These are phyloP conservation scores for Clarias magur DNA, from an alignment of 2,113 vertebrate genomes.

Conservation along the genomic window DNA sequence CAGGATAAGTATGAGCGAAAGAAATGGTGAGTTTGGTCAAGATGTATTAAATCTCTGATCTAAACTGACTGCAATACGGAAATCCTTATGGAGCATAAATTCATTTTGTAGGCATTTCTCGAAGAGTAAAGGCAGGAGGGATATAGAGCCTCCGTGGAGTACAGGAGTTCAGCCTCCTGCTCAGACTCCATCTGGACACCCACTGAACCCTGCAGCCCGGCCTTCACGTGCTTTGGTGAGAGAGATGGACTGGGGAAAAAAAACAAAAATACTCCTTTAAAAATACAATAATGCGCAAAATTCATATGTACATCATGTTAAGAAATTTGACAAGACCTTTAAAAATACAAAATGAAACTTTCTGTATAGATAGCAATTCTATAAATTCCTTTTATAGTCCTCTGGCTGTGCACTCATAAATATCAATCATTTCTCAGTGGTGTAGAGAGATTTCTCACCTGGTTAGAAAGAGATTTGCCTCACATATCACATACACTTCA, in stretches of 20 bases:
- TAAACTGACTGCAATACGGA: neutral
- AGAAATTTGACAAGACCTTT: neutral
- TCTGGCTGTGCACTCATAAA: neutral
- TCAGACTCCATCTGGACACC: slow-evolving; percentile 52
- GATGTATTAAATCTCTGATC: neutral
- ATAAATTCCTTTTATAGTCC: neutral
- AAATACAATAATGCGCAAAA: neutral
- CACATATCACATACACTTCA: neutral
- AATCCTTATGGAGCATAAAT: neutral
- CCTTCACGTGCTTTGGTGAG: slow-evolving; percentile 71
- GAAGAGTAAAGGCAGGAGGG: slow-evolving; percentile 76
- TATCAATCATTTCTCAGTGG: neutral
- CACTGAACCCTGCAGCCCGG: slow-evolving; percentile 68
- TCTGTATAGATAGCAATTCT: neutral
- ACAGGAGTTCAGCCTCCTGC: slow-evolving; percentile 73
- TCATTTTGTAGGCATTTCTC: slow-evolving; percentile 79
- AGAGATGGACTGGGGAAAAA: neutral
- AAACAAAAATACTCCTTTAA: neutral
- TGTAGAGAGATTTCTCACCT: neutral
- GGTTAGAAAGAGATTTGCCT: neutral
- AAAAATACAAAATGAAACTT: neutral
- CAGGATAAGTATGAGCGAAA: slow-evolving; percentile 93
- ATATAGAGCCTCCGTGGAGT: slow-evolving; percentile 70
- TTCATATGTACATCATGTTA: neutral
- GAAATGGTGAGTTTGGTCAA: slow-evolving; percentile 77